Evolutionary conservation across 2,113 vertebrate species (phyloP).

Genomic region (Pogona vitticeps): DNA sequence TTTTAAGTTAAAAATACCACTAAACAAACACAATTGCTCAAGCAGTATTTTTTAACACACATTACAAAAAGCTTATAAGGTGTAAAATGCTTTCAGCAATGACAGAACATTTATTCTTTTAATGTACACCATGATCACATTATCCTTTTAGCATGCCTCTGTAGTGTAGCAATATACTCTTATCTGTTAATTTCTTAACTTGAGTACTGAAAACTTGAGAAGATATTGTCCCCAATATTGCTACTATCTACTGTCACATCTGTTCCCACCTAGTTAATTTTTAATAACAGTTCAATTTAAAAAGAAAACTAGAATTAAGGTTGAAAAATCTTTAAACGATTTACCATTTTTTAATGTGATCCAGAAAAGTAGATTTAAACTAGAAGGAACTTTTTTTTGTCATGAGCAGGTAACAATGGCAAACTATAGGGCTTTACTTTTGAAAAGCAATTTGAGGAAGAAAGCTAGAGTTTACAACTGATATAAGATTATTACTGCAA

Average conservation of each 20-base stretch:
- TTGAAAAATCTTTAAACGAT: neutral
- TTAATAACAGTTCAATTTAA: neutral
- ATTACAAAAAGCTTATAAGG: neutral
- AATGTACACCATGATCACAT: neutral
- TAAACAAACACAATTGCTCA: neutral
- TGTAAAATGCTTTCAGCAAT: neutral
- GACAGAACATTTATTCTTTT: neutral
- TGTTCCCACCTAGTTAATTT: neutral
- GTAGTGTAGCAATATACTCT: neutral
- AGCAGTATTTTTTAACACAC: neutral
- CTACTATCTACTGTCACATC: neutral
- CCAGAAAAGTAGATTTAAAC: neutral
- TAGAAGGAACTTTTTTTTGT: neutral
- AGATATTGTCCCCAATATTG: neutral
- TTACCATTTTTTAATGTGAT: neutral
- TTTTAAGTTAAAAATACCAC: neutral
- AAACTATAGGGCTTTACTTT: neutral
- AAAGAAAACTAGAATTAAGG: neutral
- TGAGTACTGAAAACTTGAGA: neutral
- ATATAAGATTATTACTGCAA: neutral
- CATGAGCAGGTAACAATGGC: neutral
- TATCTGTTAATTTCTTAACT: neutral
- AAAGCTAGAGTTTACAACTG: neutral
- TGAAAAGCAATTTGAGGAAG: neutral
- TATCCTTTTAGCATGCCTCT: neutral